phyloP scores from a whole-genome alignment of 2,113 vertebrate genomes.

The zebrafish (Danio rerio) region GRCz12tu NC_133185.1:34249001-34249500 shows the following conservation, averaged over 20 bases:
- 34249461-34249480: conserved; percentile 11
- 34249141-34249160: conserved; percentile 68
- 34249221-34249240: conserved; percentile 83
- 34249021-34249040: conserved; percentile 68
- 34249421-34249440: conserved; percentile 28
- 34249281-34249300: neutral
- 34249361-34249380: neutral
- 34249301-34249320: neutral
- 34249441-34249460: conserved; percentile 27
- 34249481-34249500: neutral
- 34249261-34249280: conserved; percentile 8
- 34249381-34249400: conserved; percentile 23
- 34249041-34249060: conserved; percentile 44
- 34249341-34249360: neutral
- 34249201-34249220: conserved; percentile 79
- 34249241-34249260: conserved; percentile 81
- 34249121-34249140: conserved; percentile 64
- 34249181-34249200: conserved; percentile 66
- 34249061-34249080: conserved; percentile 73
- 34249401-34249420: conserved; percentile 64
- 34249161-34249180: conserved; percentile 29
- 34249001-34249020: conserved; percentile 79
- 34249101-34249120: conserved; percentile 71
- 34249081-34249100: conserved; percentile 69
- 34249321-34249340: neutral